phyloP scores from a whole-genome alignment of 2,113 vertebrate genomes.

The Melanostigma gelatinosum region DNA sequence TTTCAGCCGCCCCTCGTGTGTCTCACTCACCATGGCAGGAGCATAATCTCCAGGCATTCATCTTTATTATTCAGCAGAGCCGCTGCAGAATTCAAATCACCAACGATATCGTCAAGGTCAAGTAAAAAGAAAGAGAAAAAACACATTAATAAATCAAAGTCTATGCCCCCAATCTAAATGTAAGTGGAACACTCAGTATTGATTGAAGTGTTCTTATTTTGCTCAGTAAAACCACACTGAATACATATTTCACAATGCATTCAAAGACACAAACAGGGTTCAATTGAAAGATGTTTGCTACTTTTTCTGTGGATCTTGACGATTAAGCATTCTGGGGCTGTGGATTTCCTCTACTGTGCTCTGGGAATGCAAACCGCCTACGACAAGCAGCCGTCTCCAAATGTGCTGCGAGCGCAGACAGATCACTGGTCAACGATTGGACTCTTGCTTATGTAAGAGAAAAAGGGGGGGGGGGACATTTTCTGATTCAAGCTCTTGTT shows the following conservation, averaged over 20 bases:
- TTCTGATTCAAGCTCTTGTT: not conserved
- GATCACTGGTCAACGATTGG: constrained; percentile 42
- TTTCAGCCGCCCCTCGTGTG: constrained; percentile 61
- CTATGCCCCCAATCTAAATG: constrained; percentile 47
- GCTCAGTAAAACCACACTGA: constrained; percentile 30
- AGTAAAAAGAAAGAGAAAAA: constrained; percentile 1
- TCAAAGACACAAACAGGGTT: constrained; percentile 25
- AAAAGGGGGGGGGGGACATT: not conserved
- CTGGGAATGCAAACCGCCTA: constrained; percentile 26
- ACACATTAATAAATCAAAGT: constrained; percentile 58
- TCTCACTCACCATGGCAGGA: constrained; percentile 56
- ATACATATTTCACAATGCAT: constrained; percentile 58
- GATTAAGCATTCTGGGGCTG: constrained; percentile 20
- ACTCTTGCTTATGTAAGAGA: constrained; percentile 16
- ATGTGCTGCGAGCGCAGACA: constrained; percentile 34
- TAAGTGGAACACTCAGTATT: constrained; percentile 55
- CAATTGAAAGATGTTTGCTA: constrained; percentile 9
- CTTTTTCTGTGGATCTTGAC: constrained; percentile 17
- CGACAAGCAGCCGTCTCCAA: constrained; percentile 24
- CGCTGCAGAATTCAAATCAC: constrained; percentile 59
- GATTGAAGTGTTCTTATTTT: constrained; percentile 50
- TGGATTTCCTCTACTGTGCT: constrained; percentile 19
- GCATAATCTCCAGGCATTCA: constrained; percentile 68
- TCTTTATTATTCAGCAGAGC: constrained; percentile 71
- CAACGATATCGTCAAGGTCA: constrained; percentile 69